Percentiles rank a stretch among this genome's conserved stretches.
Evolutionary conservation across 35 echinoderm and acorn worm species (phyloP).

Genomic region (Anneissia japonica): DNA sequence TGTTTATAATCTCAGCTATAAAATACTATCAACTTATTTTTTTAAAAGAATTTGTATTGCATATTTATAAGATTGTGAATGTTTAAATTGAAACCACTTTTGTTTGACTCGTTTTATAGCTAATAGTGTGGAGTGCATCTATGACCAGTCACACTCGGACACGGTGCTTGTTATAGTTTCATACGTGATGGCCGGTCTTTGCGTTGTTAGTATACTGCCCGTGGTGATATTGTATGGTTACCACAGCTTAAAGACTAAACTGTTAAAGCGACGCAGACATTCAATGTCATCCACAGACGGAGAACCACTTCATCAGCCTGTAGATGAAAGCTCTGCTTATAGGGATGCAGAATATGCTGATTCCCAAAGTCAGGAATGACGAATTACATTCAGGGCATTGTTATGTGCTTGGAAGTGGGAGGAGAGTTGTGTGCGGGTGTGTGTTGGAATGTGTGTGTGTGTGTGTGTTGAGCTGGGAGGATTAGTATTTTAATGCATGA

Average conservation of each 20-base stretch:
- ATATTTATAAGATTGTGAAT: no score
- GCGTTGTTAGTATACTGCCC: conserved; percentile 71
- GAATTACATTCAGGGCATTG: no score
- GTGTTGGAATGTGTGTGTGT: no score
- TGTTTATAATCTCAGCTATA: no score
- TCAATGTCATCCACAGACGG: background rate
- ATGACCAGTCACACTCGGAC: background rate
- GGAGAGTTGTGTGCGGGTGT: no score
- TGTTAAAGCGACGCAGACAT: background rate
- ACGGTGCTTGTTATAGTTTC: conserved; percentile 42
- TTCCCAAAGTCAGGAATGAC: background rate
- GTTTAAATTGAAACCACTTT: no score
- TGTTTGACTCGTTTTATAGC: no score
- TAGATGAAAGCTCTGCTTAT: background rate
- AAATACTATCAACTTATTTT: no score
- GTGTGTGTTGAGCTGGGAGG: no score
- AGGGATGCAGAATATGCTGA: background rate
- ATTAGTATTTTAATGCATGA: no score
- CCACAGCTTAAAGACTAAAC: background rate
- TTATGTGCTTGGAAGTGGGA: no score
- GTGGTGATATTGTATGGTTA: conserved; percentile 58
- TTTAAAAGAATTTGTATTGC: no score
- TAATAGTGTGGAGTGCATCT: conserved; percentile 53
- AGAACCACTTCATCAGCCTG: background rate
- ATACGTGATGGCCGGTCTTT: conserved; percentile 63